phyloP scores from a whole-genome alignment of 2,113 vertebrate genomes.

The Trichomycterus rosablanca region DNA sequence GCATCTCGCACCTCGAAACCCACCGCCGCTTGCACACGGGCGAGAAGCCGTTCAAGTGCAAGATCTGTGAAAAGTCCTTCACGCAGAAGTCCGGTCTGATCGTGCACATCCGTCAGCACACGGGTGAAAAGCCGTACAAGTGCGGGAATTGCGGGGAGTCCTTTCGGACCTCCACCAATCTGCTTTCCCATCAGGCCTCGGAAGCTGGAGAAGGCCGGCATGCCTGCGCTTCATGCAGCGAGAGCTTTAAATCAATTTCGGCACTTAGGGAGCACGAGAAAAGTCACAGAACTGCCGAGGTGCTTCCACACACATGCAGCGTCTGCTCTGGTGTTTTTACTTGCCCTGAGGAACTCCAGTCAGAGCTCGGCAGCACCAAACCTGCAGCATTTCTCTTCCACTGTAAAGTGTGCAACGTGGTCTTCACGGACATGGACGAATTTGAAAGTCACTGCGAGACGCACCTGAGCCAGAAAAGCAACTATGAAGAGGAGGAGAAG shows the following conservation, averaged over 20 bases:
- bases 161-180: conserved; percentile 57
- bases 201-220: conserved; percentile 39
- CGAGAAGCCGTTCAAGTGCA: conserved; percentile 71
- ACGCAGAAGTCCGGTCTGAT: conserved; percentile 52
- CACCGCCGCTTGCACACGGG: conserved; percentile 71
- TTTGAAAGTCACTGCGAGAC: conserved; percentile 65
- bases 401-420: conserved; percentile 68
- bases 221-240: conserved; percentile 9
- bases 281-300: conserved; percentile 33
- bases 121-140: conserved; percentile 53
- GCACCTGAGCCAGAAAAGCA: conserved; percentile 55
- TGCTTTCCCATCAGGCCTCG: conserved; percentile 59
- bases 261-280: conserved; percentile 46
- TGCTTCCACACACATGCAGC: conserved; percentile 59
- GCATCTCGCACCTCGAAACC: conserved; percentile 69
- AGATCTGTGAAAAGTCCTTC: conserved; percentile 49
- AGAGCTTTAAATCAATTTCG: conserved; percentile 24
- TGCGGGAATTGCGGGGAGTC: conserved; percentile 55
- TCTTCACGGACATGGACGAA: conserved; percentile 55
- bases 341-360: conserved; percentile 54
- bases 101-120: conserved; percentile 52
- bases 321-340: conserved; percentile 62
- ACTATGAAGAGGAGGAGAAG: conserved; percentile 11
- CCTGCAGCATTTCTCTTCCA: conserved; percentile 52
- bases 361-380: conserved; percentile 52